phyloP scores from a whole-genome alignment of 2,888 invertebrate genomes.

The Ophion obscuratus region DNA sequence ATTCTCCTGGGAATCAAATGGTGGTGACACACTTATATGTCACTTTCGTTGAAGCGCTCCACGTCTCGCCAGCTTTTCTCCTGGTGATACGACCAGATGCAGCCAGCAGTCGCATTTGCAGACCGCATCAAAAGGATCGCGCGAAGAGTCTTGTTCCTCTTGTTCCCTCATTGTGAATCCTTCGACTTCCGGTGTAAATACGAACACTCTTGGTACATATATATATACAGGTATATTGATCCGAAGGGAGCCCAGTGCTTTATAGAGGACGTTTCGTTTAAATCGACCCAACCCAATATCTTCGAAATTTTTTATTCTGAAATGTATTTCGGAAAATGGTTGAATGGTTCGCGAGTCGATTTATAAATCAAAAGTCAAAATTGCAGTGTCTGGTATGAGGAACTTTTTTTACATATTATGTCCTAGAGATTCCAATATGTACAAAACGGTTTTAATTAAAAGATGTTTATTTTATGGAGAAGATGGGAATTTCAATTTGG shows the following conservation, averaged over 20 bases:
- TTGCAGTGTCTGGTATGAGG: too few species aligned
- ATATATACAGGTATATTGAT: not conserved
- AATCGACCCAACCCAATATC: not conserved
- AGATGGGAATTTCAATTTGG: too few species aligned
- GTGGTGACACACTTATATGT: constrained; percentile 6
- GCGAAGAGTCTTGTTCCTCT: not conserved
- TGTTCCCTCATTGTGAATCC: not conserved
- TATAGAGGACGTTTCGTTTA: not conserved
- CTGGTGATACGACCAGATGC: constrained; percentile 14
- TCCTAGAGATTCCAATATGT: too few species aligned
- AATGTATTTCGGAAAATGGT: not conserved
- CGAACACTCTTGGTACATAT: not conserved
- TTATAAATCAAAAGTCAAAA: not conserved
- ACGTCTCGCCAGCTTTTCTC: not conserved
- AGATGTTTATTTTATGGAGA: too few species aligned
- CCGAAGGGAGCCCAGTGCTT: not conserved
- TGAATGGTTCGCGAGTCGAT: not conserved
- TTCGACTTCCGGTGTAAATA: not conserved
- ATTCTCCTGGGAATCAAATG: constrained; percentile 24
- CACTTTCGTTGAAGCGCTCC: not conserved
- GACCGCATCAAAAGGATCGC: constrained; percentile 12
- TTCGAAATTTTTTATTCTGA: not conserved
- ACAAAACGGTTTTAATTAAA: too few species aligned
- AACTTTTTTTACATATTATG: too few species aligned
- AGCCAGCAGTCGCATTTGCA: constrained; percentile 4